phyloP scores from a whole-genome alignment of 2,113 vertebrate genomes.

The Cairina moschata region DNA sequence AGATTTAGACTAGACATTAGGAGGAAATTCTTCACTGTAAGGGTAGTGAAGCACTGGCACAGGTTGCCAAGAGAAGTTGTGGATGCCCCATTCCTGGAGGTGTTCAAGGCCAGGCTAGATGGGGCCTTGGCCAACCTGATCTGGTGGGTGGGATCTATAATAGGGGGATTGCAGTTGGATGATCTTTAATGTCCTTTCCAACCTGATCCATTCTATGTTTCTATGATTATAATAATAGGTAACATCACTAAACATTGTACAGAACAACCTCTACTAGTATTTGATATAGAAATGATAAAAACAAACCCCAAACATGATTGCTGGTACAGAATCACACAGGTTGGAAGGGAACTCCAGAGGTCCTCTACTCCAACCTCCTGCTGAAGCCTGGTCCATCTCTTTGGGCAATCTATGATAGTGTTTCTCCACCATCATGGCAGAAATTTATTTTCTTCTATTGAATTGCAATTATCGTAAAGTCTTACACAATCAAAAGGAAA shows the following conservation, averaged over 20 bases:
- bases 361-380: neutral
- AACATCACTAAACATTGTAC: neutral
- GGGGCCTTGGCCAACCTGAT: no score
- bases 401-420: neutral
- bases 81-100: no score
- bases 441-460: neutral
- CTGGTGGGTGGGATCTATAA: no score
- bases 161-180: no score
- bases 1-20: no score
- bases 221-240: neutral
- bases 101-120: no score
- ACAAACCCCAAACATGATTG: rapidly evolving
- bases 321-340: neutral
- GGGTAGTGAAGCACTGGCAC: no score
- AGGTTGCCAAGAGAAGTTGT: no score
- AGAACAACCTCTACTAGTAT: neutral
- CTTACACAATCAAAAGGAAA: neutral
- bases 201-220: no score
- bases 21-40: no score
- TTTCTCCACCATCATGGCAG: neutral
- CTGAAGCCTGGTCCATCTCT: neutral
- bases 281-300: neutral
- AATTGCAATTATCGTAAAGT: neutral
- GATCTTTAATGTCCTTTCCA: no score
- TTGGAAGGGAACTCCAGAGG: neutral